A percentile compares a stretch with the other conserved stretches of the same genome.
Conservation (phyloP, 2,113 vertebrate species). For the Polypterus senegalus region DNA sequence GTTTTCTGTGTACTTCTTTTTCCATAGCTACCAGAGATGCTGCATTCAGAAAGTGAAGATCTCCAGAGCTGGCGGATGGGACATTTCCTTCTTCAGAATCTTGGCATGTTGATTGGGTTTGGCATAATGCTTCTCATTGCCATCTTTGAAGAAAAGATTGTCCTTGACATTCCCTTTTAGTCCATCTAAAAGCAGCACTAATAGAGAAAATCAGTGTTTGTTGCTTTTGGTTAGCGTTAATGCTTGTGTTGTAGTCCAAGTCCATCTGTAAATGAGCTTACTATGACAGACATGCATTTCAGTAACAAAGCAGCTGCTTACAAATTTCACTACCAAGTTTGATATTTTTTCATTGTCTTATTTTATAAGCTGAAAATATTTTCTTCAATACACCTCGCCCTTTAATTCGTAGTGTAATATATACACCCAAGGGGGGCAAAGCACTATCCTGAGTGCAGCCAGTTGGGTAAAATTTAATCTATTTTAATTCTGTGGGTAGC, state of each 20-base stretch:
- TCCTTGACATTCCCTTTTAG: constrained; percentile 81
- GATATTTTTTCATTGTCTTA: too few species aligned
- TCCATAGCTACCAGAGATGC: constrained; percentile 86
- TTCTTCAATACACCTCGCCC: too few species aligned
- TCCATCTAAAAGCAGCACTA: neutral
- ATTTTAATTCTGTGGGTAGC: too few species aligned
- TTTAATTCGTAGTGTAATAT: too few species aligned
- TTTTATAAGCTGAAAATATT: too few species aligned
- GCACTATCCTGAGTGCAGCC: too few species aligned
- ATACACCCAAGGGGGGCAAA: too few species aligned
- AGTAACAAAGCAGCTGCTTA: constrained; percentile 17
- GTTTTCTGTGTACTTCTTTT: constrained; percentile 1
- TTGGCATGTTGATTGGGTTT: constrained; percentile 83
- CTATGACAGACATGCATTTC: neutral
- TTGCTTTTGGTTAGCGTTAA: constrained; percentile 28
- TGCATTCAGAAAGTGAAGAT: constrained; percentile 87
- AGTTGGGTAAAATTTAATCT: too few species aligned
- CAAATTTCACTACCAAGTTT: constrained; percentile 11
- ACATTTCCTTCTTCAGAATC: constrained; percentile 86
- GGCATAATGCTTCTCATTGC: constrained; percentile 93
- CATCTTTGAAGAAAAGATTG: constrained; percentile 89
- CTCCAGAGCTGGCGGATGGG: constrained; percentile 80
- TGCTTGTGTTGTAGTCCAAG: constrained; percentile 23
- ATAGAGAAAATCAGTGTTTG: constrained; percentile 10
- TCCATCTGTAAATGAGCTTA: constrained; percentile 11